Evolutionary conservation across 2,113 vertebrate genomes (phyloP), one percentile per base, ranked within the genome.

Genomic region (Solea senegalensis): DNA sequence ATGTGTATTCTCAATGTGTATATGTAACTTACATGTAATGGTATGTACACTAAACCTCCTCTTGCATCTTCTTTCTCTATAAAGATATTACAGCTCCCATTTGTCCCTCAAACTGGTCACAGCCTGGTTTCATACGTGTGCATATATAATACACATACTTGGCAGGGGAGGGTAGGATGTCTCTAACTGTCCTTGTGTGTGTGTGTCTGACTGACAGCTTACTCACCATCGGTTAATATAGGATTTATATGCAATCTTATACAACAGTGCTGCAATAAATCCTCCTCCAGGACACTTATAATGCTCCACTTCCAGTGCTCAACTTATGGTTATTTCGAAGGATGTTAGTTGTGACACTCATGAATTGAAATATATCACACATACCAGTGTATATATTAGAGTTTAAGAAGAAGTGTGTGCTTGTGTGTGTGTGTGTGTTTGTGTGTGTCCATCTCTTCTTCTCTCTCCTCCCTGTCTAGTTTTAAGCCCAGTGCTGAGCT

Each of bases 401-500:
- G 5, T 4, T 4, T 2, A 26, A 4, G 2, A 26, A 4, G 2
- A 58, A 16, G 34, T 56, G 50, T 16, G 51, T 58, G 67, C 51
- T 26, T 59, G 64, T 65, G 43, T 44, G 50, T 58, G 39, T 60
- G 63, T 54, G 41, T 46, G 12, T 59, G 9, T 52, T 15, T 54
- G 51, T 66, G 51, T 67, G 57, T 64, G 44, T 74, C 5, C 54
- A 21, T 55, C 9, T 86, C 34, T 13, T 62, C 53, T 55, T 72
- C 70, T 67, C 72, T 14, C 65, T 55, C 66, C 69, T 74, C 68
- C 61, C 86, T 0, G 65, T 53, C 65, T 72, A 69, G 58, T 82
- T 83, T 86, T 81, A 89, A 91, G 76, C 81, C 70, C 71, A 76
- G 63, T 27, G 76, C 77, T 83, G 80, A 84, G 76, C 73, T 86